Evolutionary conservation across 2,888 invertebrate species (phyloP), one percentile per base, ranked within the genome.

Genomic region (Drosophila melanosoma): DNA sequence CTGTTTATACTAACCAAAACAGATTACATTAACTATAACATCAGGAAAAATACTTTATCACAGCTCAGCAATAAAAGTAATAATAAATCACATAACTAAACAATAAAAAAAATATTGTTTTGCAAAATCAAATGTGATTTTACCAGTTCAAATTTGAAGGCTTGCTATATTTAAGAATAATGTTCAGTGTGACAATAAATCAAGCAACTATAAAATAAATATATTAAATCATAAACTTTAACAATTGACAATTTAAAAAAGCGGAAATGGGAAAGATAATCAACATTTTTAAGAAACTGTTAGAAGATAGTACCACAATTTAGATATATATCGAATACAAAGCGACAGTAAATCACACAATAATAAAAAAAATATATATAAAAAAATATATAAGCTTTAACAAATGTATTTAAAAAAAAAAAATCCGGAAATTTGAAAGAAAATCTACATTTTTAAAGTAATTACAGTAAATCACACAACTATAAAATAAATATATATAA

Each of bases 1-100:
- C 58, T 58, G 61, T 51, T 51, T 66, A 42, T 45, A n/a, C 63
- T 57, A 11, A 17, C 36, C n/a, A 12, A 56, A 57, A 26, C 11
- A 17, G 56, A 12, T 8, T 36, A 51, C 42, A 51, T 69, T 20
- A 40, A 40, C 69, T 63, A 35, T 35, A 11, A 32, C 48, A 60
- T 42, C 7, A n/a, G 35, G 26, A 29, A 23, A 53, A 36, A 26
- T 1, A 26, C 26, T 26, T 26, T 20, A 45, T 45, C 20, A 7
- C 20, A 12, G 3, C 12, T 45, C 12, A 7, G 6, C 7, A 45
- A 45, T 45, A 45, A 20, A 20, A 7, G 20, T 45, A 12, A 42
- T 20, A 12, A 20, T 20, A 45, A 45, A 45, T 45, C 42, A 20
- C 12, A 20, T 0, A 20, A 12, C 42, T 3, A 6, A 42, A 20